Percentiles rank a stretch among this genome's conserved stretches.
Conservation (phyloP, 2,113 vertebrate species). For the Axis porcinus region DNA sequence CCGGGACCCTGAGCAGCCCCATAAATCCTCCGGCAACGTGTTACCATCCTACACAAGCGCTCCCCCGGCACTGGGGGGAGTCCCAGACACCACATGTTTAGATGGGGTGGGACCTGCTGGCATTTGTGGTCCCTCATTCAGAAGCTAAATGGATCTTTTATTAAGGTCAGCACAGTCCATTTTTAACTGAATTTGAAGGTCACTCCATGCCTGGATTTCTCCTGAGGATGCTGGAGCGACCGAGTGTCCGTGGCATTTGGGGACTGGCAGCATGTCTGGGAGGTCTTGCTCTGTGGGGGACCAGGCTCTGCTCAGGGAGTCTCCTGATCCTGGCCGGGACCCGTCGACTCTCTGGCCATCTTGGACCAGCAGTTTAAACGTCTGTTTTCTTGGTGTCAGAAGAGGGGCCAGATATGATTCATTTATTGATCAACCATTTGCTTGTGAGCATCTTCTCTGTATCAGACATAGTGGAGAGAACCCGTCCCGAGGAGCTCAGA, state of each 20-base stretch:
- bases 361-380: neutral
- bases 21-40: fast-evolving
- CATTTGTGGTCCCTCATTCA: neutral
- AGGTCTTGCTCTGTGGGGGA: fast-evolving
- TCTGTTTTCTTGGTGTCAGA: neutral
- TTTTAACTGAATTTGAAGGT: slow-evolving; percentile 59
- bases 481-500: neutral
- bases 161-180: slow-evolving; percentile 49
- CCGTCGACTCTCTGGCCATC: neutral
- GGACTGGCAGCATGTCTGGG: neutral
- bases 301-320: too few relatives aligned
- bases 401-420: neutral
- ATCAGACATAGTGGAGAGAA: neutral
- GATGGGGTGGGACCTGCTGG: neutral
- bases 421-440: neutral
- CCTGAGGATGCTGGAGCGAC: fast-evolving
- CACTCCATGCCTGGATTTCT: neutral
- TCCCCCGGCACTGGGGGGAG: neutral
- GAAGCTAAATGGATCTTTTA: slow-evolving; percentile 37
- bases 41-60: fast-evolving
- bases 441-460: neutral
- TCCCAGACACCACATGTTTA: fast-evolving
- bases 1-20: neutral
- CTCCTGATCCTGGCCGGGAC: fast-evolving
- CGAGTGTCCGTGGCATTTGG: fast-evolving